These are phyloP conservation scores for Microtus pennsylvanicus DNA, from an alignment of 2,113 vertebrate genomes.

Conservation along the genomic window DNA sequence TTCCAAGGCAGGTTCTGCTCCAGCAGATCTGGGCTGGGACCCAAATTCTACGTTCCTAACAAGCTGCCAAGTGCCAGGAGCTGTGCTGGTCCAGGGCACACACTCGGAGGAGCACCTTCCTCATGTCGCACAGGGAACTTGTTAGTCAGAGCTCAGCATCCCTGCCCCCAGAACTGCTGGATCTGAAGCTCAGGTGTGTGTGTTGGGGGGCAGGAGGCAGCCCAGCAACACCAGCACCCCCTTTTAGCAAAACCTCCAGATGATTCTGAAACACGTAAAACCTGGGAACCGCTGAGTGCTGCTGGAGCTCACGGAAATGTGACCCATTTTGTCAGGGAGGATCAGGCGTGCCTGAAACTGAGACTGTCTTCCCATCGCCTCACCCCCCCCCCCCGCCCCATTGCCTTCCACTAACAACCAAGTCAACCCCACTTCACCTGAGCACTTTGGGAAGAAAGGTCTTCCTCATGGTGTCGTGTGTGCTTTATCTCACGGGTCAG, in stretches of 20 bases:
- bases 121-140: not conserved
- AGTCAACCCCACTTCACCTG: not conserved
- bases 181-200: not conserved
- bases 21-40: not conserved
- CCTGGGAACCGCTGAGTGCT: too few species aligned
- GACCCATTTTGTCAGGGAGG: not conserved
- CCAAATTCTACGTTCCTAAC: not conserved
- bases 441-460: not conserved
- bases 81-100: not conserved
- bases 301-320: not conserved
- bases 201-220: too few species aligned
- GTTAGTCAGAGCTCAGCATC: not conserved
- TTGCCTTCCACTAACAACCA: not conserved
- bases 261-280: not conserved
- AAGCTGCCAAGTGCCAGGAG: not conserved
- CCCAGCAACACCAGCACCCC: not conserved
- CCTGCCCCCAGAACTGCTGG: not conserved
- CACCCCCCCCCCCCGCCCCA: not conserved
- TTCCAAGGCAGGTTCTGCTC: not conserved
- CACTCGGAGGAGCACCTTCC: rapidly evolving
- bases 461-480: not conserved
- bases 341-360: not conserved
- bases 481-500: not conserved
- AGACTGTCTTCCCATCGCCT: not conserved
- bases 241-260: not conserved